phyloP scores from a whole-genome alignment of 2,797 vertebrate species.

The Chloroceryle amazona region DNA sequence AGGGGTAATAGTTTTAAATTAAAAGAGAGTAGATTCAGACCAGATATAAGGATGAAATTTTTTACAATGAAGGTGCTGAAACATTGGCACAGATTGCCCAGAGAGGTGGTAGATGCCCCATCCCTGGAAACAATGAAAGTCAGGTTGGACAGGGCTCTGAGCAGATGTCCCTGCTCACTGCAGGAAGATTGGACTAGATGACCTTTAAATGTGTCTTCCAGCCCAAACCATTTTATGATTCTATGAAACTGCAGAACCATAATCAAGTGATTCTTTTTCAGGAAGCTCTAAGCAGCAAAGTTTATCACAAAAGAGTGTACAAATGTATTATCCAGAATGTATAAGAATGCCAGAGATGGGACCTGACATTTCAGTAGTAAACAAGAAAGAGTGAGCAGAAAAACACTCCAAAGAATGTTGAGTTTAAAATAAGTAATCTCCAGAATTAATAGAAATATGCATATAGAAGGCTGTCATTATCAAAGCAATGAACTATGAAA shows the following conservation, averaged over 20 bases:
- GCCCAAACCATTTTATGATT: neutral
- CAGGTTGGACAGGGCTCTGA: neutral
- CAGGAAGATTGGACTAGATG: neutral
- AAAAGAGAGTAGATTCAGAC: neutral
- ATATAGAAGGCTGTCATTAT: slow-evolving; percentile 16
- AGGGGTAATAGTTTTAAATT: neutral
- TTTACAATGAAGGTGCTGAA: neutral
- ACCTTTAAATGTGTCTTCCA: neutral
- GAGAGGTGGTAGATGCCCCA: neutral
- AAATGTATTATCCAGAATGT: neutral
- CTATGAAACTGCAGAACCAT: neutral
- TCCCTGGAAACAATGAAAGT: neutral
- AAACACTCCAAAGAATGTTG: neutral
- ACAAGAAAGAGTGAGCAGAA: neutral
- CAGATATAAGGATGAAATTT: neutral
- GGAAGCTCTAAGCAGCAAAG: neutral
- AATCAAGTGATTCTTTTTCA: neutral
- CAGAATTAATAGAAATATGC: slow-evolving; percentile 3
- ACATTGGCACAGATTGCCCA: neutral
- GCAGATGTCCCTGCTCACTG: neutral
- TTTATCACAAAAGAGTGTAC: neutral
- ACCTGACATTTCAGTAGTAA: neutral
- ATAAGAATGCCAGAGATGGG: neutral
- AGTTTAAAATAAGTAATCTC: neutral
- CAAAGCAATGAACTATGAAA: slow-evolving; percentile 32